Conservation (phyloP, 2,113 vertebrate genomes). For the Gadus macrocephalus region DNA sequence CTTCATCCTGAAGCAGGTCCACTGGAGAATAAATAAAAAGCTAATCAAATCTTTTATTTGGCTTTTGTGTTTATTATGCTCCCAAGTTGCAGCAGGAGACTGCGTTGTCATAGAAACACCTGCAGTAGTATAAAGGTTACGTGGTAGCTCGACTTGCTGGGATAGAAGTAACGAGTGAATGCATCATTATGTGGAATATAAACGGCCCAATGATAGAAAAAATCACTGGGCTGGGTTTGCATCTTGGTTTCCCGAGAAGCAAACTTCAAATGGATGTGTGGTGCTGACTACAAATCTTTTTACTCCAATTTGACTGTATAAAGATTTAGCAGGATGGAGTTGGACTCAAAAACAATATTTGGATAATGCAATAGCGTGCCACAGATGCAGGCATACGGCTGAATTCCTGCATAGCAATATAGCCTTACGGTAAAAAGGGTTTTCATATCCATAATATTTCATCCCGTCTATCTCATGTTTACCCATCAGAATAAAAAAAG, state of each 20-base stretch:
- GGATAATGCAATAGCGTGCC: too few relatives aligned
- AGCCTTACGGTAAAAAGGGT: too few relatives aligned
- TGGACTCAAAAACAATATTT: too few relatives aligned
- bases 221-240: constrained; percentile 9
- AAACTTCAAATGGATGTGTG: constrained; percentile 35
- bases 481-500: too few relatives aligned
- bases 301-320: background rate
- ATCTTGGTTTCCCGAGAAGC: constrained; percentile 49
- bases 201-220: constrained; percentile 11
- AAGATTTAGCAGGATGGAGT: constrained; percentile 10
- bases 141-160: constrained; percentile 62
- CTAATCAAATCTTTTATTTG: constrained; percentile 61
- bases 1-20: too few relatives aligned
- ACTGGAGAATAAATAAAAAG: too few relatives aligned
- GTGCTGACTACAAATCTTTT: constrained; percentile 22
- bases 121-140: constrained; percentile 58
- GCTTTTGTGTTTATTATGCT: constrained; percentile 60
- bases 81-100: constrained; percentile 60
- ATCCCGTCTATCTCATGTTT: too few relatives aligned
- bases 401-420: too few relatives aligned
- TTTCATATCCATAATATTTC: too few relatives aligned
- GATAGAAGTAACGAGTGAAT: constrained; percentile 52
- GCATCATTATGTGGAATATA: constrained; percentile 62
- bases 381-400: too few relatives aligned
- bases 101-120: constrained; percentile 75